A percentile compares a stretch with the other conserved stretches of the same genome.
Conservation (phyloP, 2,797 vertebrate species). For the Leucoraja ocellata region DNA sequence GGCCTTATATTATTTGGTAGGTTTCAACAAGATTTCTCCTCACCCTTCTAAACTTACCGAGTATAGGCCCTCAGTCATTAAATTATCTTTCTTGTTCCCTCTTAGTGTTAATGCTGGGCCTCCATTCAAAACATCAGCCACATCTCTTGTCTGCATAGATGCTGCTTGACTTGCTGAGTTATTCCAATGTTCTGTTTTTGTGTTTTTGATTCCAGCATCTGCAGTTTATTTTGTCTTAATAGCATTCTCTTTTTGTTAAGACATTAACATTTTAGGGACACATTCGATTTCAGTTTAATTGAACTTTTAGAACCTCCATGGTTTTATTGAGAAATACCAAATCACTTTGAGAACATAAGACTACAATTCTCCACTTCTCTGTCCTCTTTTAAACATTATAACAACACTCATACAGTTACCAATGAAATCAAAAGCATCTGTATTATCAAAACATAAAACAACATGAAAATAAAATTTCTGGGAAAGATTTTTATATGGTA, state of each 20-base stretch:
- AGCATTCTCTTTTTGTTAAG: slow-evolving; percentile 15
- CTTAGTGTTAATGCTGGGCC: too few relatives aligned
- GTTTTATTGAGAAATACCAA: slow-evolving; percentile 37
- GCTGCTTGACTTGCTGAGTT: too few relatives aligned
- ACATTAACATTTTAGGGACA: neutral
- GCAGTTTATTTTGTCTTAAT: neutral
- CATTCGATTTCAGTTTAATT: neutral
- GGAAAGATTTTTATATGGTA: slow-evolving; percentile 39
- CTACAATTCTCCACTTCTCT: slow-evolving; percentile 52
- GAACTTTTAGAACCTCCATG: neutral
- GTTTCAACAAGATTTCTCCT: too few relatives aligned
- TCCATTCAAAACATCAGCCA: too few relatives aligned
- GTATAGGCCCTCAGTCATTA: too few relatives aligned
- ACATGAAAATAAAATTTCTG: slow-evolving; percentile 45
- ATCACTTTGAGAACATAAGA: slow-evolving; percentile 47
- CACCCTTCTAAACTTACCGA: too few relatives aligned
- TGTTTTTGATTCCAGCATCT: too few relatives aligned
- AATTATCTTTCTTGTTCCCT: too few relatives aligned
- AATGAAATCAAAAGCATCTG: slow-evolving; percentile 51
- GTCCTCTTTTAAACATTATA: slow-evolving; percentile 49
- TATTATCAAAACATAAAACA: slow-evolving; percentile 52
- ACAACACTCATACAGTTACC: slow-evolving; percentile 53
- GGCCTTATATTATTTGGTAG: too few relatives aligned
- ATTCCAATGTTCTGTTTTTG: too few relatives aligned
- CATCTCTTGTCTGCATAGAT: too few relatives aligned